Evolutionary conservation across 2,797 vertebrate species (phyloP).

Genomic region (Hippoglossus hippoglossus): DNA sequence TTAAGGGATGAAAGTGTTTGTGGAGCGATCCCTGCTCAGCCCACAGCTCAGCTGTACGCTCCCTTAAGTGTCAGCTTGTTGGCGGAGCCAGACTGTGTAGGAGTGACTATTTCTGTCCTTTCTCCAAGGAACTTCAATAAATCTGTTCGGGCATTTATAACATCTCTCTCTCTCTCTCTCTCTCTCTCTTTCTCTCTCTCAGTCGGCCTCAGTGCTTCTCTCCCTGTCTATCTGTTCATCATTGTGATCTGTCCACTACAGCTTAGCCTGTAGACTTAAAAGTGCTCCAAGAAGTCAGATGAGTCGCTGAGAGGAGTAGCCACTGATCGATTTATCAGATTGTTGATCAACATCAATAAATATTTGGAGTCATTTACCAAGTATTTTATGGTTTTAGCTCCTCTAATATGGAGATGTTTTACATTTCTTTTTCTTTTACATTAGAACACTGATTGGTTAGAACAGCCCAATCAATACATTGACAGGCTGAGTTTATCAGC

Average conservation of each 20-base stretch:
- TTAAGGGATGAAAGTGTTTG: slow-evolving; percentile 53
- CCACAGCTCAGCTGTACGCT: slow-evolving; percentile 79
- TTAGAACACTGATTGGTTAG: neutral
- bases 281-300: slow-evolving; percentile 1
- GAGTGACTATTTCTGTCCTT: slow-evolving; percentile 81
- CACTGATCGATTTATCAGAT: slow-evolving; percentile 1
- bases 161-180: slow-evolving; percentile 22
- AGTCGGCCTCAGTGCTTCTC: slow-evolving; percentile 21
- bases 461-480: neutral
- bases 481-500: neutral
- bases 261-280: slow-evolving; percentile 29
- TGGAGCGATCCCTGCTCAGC: slow-evolving; percentile 53
- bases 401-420: neutral
- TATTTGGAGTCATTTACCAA: neutral
- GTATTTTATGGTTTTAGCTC: neutral
- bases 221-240: slow-evolving; percentile 21
- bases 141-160: no score
- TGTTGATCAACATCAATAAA: neutral
- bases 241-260: slow-evolving; percentile 10
- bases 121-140: slow-evolving; percentile 44
- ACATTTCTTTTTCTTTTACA: neutral
- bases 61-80: slow-evolving; percentile 79
- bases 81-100: slow-evolving; percentile 82
- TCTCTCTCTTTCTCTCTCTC: slow-evolving; percentile 17
- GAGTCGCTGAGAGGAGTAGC: slow-evolving; percentile 17